Evolutionary conservation across 1,140 invertebrate genomes (phyloP), one percentile per base, ranked within the genome.

Genomic region (Planococcus citri): DNA sequence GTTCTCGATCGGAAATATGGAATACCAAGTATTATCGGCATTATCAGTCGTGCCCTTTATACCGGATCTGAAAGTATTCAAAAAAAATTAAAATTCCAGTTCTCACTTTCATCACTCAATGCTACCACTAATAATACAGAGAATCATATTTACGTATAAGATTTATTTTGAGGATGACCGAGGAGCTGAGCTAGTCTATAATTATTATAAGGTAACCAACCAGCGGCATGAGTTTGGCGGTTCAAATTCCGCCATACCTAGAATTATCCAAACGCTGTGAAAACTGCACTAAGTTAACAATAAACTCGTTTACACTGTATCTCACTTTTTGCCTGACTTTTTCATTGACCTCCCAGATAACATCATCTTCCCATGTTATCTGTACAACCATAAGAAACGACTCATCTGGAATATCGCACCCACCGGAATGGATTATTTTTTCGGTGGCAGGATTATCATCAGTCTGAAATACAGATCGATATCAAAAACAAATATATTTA

Each of bases 1-100:
- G 78, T 97, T 98, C 80, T 98, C 95, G 1, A 97, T 94, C 0
- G 95, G 95, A 76, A 98, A 98, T 74, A 98, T 95, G 38, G 94
- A 97, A 78, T 95, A 96, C 93, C 94, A 97, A 0, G 91, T 94
- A 70, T 94, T 91, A 75, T 95, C 92, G 68, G 80, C 78, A 69
- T 82, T 80, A 58, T 83, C 81, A 73, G 81, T 78, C 12, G 75
- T 73, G 69, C 69, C 33, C 73, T 74, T 64, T 57, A 69, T 68
- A 6, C 69, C 64, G 20, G 71, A 71, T 22, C 24, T 69, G n/a
- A 17, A 61, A 68, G n/a, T n/a, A n/a, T n/a, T n/a, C 21, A 33
- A 68, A 41, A 58, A 58, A 20, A 22, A 58, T n/a, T 8, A 20
- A 17, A 3, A 4, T n/a, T 20, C 3, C 17, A 20, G 17, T 4